A percentile compares a stretch with the other conserved stretches of the same genome.
Conservation (phyloP, 2,113 vertebrate species). For the Pygoscelis adeliae region DNA sequence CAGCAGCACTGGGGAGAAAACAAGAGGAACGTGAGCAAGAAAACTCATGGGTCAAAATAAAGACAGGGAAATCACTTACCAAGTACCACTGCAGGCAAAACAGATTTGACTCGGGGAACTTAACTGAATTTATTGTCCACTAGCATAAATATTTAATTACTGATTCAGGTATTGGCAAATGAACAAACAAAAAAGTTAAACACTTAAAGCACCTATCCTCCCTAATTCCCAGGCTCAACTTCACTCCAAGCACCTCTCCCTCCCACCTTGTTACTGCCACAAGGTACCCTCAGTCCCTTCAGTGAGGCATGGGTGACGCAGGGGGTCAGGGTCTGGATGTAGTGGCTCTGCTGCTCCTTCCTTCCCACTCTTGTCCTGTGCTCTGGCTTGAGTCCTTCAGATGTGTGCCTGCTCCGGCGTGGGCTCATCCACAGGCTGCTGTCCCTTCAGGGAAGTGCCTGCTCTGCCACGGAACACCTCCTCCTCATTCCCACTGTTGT, state of each 20-base stretch:
- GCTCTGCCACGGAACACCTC: background rate
- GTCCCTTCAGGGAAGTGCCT: background rate
- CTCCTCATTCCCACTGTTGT: rapidly evolving
- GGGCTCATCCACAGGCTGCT: background rate
- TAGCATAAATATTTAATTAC: background rate
- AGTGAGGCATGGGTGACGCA: background rate
- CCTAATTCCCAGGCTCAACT: background rate
- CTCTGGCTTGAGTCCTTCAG: background rate
- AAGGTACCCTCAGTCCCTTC: background rate
- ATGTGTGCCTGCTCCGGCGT: rapidly evolving
- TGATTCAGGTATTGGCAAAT: background rate
- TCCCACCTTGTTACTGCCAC: rapidly evolving
- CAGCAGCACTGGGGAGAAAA: background rate
- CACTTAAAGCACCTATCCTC: background rate
- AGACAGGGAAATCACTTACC: background rate
- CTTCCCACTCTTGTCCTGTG: background rate
- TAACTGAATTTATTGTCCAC: background rate
- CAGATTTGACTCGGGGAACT: background rate
- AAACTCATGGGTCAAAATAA: background rate
- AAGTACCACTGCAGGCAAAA: background rate
- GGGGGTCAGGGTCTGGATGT: background rate
- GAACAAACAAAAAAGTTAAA: background rate
- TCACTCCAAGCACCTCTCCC: background rate
- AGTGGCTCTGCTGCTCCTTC: background rate
- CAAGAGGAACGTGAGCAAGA: background rate